Evolutionary conservation across 1,140 invertebrate species (phyloP).

Genomic region (Andrena cerasifolii): DNA sequence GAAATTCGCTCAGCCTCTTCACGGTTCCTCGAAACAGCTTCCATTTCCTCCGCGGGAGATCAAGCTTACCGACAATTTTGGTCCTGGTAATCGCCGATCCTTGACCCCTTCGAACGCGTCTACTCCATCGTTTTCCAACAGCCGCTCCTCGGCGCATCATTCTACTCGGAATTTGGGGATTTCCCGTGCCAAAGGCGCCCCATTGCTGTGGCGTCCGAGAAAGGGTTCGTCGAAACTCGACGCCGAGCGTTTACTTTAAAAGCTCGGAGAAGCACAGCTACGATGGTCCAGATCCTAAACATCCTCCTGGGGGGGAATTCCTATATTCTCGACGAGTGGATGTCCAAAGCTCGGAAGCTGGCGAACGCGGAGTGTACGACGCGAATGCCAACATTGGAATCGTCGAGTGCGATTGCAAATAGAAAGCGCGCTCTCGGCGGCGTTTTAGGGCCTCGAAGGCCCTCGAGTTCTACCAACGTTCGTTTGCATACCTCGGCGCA

Average conservation of each 20-base stretch:
- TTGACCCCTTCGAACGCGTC: slow-evolving; percentile 41
- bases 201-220: not conserved
- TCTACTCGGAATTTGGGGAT: not conserved
- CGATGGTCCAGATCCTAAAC: not conserved
- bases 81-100: not conserved
- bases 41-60: no score
- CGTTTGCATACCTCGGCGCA: slow-evolving; percentile 13
- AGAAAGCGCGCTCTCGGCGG: not conserved
- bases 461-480: not conserved
- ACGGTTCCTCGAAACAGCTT: no score
- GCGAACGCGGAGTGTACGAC: no score
- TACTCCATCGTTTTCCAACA: not conserved
- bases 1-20: no score
- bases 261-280: no score
- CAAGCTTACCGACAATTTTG: no score
- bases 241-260: not conserved
- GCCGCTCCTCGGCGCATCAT: not conserved
- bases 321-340: not conserved
- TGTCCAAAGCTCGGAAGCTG: no score
- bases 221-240: slow-evolving; percentile 10
- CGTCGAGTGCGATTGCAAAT: not conserved
- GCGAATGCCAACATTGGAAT: not conserved
- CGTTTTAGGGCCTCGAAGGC: not conserved
- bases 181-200: not conserved
- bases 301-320: not conserved